Percentiles rank a stretch among this genome's conserved stretches.
These are phyloP conservation scores for Idaea dimidiata DNA, from an alignment of 2,888 invertebrate species.

Conservation along the genomic window DNA sequence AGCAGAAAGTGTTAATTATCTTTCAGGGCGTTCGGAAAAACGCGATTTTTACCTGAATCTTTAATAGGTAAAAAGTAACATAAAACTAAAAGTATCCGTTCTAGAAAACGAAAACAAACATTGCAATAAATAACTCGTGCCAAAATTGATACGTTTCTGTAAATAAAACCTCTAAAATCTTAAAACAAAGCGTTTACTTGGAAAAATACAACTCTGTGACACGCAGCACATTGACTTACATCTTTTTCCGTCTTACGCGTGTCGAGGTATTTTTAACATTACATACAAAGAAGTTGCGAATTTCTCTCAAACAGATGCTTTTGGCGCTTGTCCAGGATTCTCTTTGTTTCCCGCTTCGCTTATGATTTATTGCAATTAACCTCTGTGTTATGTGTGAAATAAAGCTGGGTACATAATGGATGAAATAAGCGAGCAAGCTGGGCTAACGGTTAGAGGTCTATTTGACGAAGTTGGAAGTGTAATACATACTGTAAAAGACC, in stretches of 20 bases:
- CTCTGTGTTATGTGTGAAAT: not conserved
- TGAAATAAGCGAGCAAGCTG: too few species aligned
- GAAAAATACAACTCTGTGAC: slow-evolving; percentile 34
- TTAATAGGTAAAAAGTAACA: too few species aligned
- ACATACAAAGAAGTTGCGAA: slow-evolving; percentile 62
- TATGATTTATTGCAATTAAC: slow-evolving; percentile 44
- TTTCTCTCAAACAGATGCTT: slow-evolving; percentile 34
- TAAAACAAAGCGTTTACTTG: slow-evolving; percentile 11
- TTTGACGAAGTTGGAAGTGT: too few species aligned
- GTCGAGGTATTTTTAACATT: slow-evolving; percentile 44
- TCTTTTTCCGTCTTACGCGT: slow-evolving; percentile 34
- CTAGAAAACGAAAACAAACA: slow-evolving; percentile 7
- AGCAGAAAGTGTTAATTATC: too few species aligned
- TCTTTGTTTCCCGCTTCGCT: slow-evolving; percentile 59
- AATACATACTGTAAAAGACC: too few species aligned
- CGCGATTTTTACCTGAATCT: too few species aligned
- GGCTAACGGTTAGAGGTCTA: too few species aligned
- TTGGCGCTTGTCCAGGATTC: slow-evolving; percentile 57
- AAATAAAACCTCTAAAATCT: slow-evolving; percentile 18
- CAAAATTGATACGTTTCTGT: slow-evolving; percentile 17
- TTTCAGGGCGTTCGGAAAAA: too few species aligned
- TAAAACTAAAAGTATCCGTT: not conserved
- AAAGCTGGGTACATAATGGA: too few species aligned
- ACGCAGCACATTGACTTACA: slow-evolving; percentile 50
- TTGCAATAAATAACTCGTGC: slow-evolving; percentile 16